Conservation (phyloP, 2,888 invertebrate species). For the Rhagium mordax region DNA sequence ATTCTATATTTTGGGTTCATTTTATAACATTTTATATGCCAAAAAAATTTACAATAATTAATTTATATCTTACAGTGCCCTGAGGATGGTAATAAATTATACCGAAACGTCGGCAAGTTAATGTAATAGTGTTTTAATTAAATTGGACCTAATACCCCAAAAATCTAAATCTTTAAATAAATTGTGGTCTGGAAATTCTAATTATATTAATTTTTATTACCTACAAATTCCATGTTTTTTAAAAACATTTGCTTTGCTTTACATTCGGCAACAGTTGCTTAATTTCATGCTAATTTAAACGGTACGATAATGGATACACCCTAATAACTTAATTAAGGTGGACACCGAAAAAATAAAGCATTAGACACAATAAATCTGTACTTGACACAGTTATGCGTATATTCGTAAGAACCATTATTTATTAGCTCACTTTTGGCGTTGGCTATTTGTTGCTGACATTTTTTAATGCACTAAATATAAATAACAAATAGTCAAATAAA, state of each 20-base stretch:
- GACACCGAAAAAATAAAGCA: not conserved
- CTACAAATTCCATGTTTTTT: too few species aligned
- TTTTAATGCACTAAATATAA: not conserved
- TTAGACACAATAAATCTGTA: not conserved
- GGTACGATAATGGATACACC: not conserved
- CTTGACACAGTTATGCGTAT: not conserved
- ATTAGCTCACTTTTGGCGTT: not conserved
- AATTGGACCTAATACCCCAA: too few species aligned
- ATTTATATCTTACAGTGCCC: too few species aligned
- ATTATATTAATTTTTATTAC: too few species aligned
- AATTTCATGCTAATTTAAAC: not conserved
- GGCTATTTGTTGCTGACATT: not conserved
- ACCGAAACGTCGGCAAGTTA: too few species aligned
- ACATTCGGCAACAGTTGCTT: not conserved
- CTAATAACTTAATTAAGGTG: not conserved
- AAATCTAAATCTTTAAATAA: too few species aligned
- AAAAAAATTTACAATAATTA: too few species aligned
- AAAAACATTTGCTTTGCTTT: not conserved
- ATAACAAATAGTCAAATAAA: not conserved
- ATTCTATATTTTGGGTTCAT: too few species aligned
- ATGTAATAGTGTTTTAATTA: too few species aligned
- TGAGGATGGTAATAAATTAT: too few species aligned
- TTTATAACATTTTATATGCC: too few species aligned
- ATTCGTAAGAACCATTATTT: not conserved
- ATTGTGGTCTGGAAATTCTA: too few species aligned